Evolutionary conservation across 2,888 invertebrate species (phyloP).

Genomic region (Alentia gelatinosa): DNA sequence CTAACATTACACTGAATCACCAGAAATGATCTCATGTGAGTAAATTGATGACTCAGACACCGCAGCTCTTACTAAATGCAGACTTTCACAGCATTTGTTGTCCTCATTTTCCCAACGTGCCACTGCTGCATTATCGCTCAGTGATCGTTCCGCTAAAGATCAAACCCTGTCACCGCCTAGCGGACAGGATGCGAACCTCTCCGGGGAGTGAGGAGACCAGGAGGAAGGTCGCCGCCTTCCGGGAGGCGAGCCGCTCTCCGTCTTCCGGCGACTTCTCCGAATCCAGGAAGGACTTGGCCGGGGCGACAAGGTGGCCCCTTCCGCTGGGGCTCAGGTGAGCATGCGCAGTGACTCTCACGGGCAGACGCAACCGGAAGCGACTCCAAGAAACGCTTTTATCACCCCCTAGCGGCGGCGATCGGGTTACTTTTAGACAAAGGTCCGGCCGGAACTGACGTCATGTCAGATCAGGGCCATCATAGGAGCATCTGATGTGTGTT

Average conservation of each 20-base stretch:
- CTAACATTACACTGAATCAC: too few relatives aligned
- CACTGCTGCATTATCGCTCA: neutral
- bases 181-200: constrained; percentile 12
- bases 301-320: constrained; percentile 16
- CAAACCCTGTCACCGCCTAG: neutral
- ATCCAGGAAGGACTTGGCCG: constrained; percentile 6
- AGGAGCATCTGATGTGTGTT: too few relatives aligned
- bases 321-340: neutral
- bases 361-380: neutral
- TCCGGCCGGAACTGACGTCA: neutral
- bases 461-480: neutral
- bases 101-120: neutral
- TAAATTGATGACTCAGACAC: too few relatives aligned
- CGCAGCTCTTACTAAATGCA: too few relatives aligned
- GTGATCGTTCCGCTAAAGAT: neutral
- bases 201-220: neutral
- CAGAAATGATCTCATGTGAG: too few relatives aligned
- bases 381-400: constrained; percentile 36
- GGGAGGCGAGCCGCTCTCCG: constrained; percentile 2
- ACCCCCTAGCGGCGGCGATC: neutral
- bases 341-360: constrained; percentile 30
- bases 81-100: neutral
- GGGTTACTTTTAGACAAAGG: neutral
- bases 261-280: neutral
- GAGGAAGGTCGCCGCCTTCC: neutral